Evolutionary conservation across 2,888 invertebrate genomes (phyloP).

Genomic region (Poecilobothrus nobilitatus): DNA sequence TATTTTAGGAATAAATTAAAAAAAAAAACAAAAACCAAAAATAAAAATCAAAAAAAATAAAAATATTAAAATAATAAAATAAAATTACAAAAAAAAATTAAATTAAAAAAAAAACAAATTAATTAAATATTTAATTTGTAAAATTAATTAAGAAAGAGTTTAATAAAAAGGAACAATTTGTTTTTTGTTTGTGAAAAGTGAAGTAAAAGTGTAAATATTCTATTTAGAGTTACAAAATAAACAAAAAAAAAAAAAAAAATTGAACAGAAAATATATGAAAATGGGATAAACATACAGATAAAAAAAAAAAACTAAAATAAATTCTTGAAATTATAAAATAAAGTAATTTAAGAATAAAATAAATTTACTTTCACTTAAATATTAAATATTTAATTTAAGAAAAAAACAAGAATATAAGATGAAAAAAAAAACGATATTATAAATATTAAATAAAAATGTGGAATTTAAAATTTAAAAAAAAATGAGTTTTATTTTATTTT

Average conservation of each 20-base stretch:
- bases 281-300: too few relatives aligned
- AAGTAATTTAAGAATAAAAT: not conserved
- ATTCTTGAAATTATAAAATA: not conserved
- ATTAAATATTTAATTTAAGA: conserved; percentile 1
- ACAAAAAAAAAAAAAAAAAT: not conserved
- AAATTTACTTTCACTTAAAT: conserved; percentile 2
- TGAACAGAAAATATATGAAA: too few relatives aligned
- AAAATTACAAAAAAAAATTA: too few relatives aligned
- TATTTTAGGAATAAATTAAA: too few relatives aligned
- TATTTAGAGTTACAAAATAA: not conserved
- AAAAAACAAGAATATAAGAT: not conserved
- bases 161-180: not conserved
- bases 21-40: too few relatives aligned
- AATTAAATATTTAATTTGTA: too few relatives aligned
- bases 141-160: not conserved
- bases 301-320: not conserved
- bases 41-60: too few relatives aligned
- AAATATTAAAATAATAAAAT: not conserved
- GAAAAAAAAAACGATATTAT: not conserved
- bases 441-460: conserved; percentile 6
- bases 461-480: not conserved
- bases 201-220: not conserved
- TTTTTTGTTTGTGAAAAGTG: not conserved
- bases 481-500: not conserved
- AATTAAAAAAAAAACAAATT: too few relatives aligned